Evolutionary conservation across 2,113 vertebrate species (phyloP).

Genomic region (Turdus rufiventris): DNA sequence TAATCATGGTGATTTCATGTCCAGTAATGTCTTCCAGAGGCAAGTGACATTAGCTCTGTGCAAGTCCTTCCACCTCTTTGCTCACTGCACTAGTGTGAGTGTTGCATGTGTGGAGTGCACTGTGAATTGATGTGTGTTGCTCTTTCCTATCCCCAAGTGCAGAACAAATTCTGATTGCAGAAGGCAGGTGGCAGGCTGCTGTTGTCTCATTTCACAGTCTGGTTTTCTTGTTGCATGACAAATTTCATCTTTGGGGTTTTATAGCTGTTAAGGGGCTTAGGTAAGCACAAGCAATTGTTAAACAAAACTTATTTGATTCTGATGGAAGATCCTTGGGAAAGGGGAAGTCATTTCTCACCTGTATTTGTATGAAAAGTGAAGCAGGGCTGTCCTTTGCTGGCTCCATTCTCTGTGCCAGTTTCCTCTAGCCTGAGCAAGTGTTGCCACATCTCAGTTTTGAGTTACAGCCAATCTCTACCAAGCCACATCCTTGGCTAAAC

Average conservation of each 20-base stretch:
- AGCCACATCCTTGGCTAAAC: neutral
- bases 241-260: neutral
- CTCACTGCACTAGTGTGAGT: neutral
- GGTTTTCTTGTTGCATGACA: neutral
- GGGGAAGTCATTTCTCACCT: neutral
- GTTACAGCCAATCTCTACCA: neutral
- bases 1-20: neutral
- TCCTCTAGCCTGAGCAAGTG: neutral
- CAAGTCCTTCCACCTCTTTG: neutral
- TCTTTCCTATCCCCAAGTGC: accelerated
- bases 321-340: neutral
- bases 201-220: conserved; percentile 9
- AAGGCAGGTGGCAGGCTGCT: conserved; percentile 21
- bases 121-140: neutral
- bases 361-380: neutral
- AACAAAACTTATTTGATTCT: neutral
- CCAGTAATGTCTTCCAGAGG: neutral
- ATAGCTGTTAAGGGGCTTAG: neutral
- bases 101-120: neutral
- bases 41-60: neutral
- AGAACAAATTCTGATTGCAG: neutral
- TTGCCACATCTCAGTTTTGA: neutral
- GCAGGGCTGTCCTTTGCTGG: neutral
- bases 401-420: accelerated
- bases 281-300: conserved; percentile 4